A percentile compares a stretch with the other conserved stretches of the same genome.
These are phyloP conservation scores for Probosciger aterrimus DNA, from an alignment of 2,113 vertebrate species.

Conservation along the genomic window DNA sequence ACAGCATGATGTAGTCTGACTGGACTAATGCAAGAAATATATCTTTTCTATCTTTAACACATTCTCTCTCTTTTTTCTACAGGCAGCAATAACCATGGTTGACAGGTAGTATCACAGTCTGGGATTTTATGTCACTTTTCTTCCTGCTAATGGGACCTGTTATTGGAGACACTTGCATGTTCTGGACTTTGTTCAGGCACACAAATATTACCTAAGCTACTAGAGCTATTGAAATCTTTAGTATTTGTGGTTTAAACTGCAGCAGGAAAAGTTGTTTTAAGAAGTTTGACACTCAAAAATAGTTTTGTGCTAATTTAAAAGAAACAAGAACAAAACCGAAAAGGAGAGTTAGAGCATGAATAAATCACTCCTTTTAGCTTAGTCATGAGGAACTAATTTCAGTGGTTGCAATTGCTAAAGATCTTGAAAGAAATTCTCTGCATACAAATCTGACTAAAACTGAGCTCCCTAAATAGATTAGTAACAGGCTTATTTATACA, in stretches of 20 bases:
- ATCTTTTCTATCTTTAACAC: not conserved
- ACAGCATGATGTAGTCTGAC: not conserved
- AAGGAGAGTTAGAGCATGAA: not conserved
- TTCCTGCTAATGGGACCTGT: not conserved
- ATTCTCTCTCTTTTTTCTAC: constrained; percentile 29
- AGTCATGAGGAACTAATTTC: constrained; percentile 21
- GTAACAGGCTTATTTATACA: not conserved
- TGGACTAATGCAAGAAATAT: not conserved
- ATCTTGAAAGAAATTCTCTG: not conserved
- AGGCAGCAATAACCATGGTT: constrained; percentile 83
- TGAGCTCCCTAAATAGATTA: not conserved
- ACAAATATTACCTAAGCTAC: not conserved
- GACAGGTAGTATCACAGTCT: constrained; percentile 80
- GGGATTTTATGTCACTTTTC: not conserved
- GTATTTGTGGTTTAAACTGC: not conserved
- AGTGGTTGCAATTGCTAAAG: constrained; percentile 3
- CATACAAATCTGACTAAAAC: constrained; percentile 15
- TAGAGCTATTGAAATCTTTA: not conserved
- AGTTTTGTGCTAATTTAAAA: not conserved
- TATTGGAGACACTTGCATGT: not conserved
- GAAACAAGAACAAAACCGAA: not conserved
- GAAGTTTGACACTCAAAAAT: not conserved
- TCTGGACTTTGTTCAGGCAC: not conserved
- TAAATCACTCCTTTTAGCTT: constrained; percentile 29
- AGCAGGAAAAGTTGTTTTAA: not conserved